Evolutionary conservation across 1,140 invertebrate genomes (phyloP).

Genomic region (Papilio xuthus): DNA sequence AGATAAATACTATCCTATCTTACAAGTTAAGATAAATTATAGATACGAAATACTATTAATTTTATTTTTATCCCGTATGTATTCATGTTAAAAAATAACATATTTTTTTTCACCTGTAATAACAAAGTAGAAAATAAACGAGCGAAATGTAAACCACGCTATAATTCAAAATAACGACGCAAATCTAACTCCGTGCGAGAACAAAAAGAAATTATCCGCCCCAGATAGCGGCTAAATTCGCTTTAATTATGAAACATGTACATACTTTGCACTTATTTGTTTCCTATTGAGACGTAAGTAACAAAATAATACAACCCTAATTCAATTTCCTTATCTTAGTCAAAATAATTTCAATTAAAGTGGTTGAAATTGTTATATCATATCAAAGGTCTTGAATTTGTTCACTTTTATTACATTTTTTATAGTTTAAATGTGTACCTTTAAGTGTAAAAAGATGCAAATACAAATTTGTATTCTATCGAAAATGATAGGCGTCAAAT

Average conservation of each 20-base stretch:
- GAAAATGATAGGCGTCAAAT: not conserved
- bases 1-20: no score
- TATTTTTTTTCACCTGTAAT: not conserved
- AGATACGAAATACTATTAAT: no score
- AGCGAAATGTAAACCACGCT: constrained; percentile 5
- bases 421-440: no score
- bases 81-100: not conserved
- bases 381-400: no score
- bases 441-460: no score
- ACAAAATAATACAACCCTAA: not conserved
- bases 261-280: constrained; percentile 4
- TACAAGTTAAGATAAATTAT: no score
- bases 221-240: constrained; percentile 19
- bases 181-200: constrained; percentile 1
- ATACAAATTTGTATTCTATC: no score
- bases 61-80: no score
- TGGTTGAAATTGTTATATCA: not conserved
- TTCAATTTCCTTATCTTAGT: not conserved
- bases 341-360: not conserved
- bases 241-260: constrained; percentile 33
- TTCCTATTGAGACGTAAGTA: not conserved
- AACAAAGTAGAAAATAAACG: not conserved
- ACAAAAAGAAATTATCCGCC: constrained; percentile 33
- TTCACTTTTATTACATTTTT: no score
- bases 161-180: constrained; percentile 29